Conservation (phyloP, 1,140 invertebrate genomes). For the Nasonia longicornis region DNA sequence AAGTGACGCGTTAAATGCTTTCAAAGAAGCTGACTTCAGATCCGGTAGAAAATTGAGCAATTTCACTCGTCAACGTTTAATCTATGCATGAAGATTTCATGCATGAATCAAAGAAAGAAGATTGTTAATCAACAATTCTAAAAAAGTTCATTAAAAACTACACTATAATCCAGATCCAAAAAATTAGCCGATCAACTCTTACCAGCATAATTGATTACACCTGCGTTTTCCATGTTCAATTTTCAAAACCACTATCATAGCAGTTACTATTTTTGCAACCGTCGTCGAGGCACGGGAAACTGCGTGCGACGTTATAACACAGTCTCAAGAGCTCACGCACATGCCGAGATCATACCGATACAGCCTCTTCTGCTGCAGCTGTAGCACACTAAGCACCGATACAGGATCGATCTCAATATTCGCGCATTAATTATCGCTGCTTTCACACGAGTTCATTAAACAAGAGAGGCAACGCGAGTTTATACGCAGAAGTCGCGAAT, state of each 20-base stretch:
- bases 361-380: not conserved
- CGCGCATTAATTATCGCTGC: slow-evolving; percentile 2
- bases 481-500: not conserved
- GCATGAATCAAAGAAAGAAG: too few relatives aligned
- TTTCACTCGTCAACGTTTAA: not conserved
- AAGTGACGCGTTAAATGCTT: not conserved
- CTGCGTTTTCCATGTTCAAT: not conserved
- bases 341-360: not conserved
- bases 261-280: too few relatives aligned
- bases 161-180: not conserved
- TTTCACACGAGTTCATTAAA: slow-evolving; percentile 16
- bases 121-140: too few relatives aligned
- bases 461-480: not conserved
- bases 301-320: too few relatives aligned
- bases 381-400: not conserved
- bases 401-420: slow-evolving; percentile 1
- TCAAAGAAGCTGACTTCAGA: too few relatives aligned
- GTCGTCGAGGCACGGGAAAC: too few relatives aligned
- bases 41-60: not conserved
- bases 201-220: not conserved
- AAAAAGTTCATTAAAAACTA: too few relatives aligned
- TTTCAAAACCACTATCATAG: not conserved
- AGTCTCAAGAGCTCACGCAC: not conserved
- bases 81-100: too few relatives aligned
- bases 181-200: not conserved